These are phyloP conservation scores for Gymnocephalus cernua DNA, from an alignment of 2,113 vertebrate species.

Conservation along the genomic window DNA sequence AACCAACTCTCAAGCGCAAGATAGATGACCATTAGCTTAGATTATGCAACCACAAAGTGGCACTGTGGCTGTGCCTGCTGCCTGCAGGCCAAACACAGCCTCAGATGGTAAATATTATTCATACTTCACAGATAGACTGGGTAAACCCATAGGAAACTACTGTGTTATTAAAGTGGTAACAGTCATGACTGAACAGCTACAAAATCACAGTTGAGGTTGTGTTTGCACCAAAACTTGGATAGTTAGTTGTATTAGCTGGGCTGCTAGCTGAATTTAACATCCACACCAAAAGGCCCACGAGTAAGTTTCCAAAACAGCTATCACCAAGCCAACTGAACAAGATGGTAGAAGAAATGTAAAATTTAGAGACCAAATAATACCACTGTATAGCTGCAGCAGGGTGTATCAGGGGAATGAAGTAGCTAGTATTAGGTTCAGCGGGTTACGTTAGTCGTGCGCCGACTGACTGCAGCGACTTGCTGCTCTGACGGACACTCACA, in stretches of 20 bases:
- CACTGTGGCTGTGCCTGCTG: conserved; percentile 46
- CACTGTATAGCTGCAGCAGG: not conserved
- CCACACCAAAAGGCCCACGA: conserved; percentile 37
- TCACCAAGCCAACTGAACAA: no score
- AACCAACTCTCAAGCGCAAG: conserved; percentile 16
- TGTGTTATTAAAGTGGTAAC: not conserved
- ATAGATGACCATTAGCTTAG: conserved; percentile 56
- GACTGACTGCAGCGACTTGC: conserved; percentile 57
- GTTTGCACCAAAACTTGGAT: conserved; percentile 45
- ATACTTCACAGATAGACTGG: conserved; percentile 26
- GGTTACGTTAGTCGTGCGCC: conserved; percentile 46
- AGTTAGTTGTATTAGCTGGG: conserved; percentile 53
- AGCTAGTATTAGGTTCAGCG: conserved; percentile 42
- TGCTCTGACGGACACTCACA: conserved; percentile 47
- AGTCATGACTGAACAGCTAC: not conserved
- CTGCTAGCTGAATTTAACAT: conserved; percentile 54
- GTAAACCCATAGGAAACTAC: conserved; percentile 17
- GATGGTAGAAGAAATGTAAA: not conserved
- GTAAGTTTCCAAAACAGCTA: conserved; percentile 53
- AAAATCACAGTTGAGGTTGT: not conserved
- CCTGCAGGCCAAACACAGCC: conserved; percentile 69
- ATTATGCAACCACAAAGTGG: conserved; percentile 65
- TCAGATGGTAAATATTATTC: conserved; percentile 23
- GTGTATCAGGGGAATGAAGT: not conserved
- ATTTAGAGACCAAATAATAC: accelerated